A percentile compares a stretch with the other conserved stretches of the same genome.
These are phyloP conservation scores for Heterodera filipjevi DNA, from an alignment of 2,888 invertebrate species.

Conservation along the genomic window DNA sequence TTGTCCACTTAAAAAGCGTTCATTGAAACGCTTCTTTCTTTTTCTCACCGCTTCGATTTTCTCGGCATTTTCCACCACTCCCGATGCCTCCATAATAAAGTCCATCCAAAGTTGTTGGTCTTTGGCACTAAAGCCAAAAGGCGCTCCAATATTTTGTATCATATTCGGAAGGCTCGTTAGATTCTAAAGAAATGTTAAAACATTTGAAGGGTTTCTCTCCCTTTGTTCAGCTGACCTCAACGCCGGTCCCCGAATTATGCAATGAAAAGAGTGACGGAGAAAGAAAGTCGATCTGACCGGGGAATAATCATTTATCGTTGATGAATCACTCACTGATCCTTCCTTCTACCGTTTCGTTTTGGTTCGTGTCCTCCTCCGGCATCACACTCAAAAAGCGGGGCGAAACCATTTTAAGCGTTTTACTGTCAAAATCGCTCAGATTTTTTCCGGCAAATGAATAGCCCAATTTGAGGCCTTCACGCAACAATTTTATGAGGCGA, in stretches of 20 bases:
- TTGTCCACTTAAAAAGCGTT: not conserved
- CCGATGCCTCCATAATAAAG: slow-evolving; percentile 55
- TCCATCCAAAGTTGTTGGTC: slow-evolving; percentile 53
- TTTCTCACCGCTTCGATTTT: slow-evolving; percentile 32
- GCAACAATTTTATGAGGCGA: slow-evolving; percentile 28
- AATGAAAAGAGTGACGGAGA: slow-evolving; percentile 56
- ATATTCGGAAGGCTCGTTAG: slow-evolving; percentile 30
- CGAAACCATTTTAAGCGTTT: slow-evolving; percentile 42
- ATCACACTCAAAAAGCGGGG: slow-evolving; percentile 53
- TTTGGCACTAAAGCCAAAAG: slow-evolving; percentile 25
- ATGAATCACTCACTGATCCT: too few species aligned
- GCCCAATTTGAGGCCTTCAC: slow-evolving; percentile 33
- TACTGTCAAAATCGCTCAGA: slow-evolving; percentile 33
- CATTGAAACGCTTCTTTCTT: not conserved
- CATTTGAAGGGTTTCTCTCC: slow-evolving; percentile 20
- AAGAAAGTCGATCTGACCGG: slow-evolving; percentile 50
- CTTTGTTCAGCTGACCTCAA: slow-evolving; percentile 38
- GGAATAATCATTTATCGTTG: too few species aligned
- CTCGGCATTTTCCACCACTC: slow-evolving; percentile 47
- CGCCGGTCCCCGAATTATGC: slow-evolving; percentile 48
- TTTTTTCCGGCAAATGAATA: slow-evolving; percentile 35
- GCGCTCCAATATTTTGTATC: slow-evolving; percentile 9
- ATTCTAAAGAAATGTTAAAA: not conserved
- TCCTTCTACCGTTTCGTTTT: slow-evolving; percentile 35
- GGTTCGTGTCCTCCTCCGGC: slow-evolving; percentile 48